Conservation (phyloP, 2,113 vertebrate species). For the Cyprinodon tularosa region DNA sequence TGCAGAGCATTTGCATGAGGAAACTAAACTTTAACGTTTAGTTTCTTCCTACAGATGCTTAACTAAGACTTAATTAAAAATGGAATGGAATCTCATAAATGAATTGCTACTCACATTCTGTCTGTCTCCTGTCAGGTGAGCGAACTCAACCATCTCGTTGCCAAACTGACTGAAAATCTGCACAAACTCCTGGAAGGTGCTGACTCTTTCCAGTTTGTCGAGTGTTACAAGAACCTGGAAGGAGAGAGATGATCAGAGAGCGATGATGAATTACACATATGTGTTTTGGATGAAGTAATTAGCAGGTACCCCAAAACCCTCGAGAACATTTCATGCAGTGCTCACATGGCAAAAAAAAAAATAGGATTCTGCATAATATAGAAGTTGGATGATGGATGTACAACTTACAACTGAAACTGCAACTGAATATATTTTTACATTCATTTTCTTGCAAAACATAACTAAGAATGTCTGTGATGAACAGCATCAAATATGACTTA, state of each 20-base stretch:
- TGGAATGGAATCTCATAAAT: conserved; percentile 2
- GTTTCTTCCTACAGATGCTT: too few species aligned
- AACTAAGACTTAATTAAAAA: neutral
- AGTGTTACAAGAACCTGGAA: conserved; percentile 93
- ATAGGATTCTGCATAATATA: neutral
- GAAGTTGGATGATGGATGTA: neutral
- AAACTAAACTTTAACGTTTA: neutral
- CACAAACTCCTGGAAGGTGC: conserved; percentile 98
- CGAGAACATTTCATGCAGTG: neutral
- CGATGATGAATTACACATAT: neutral
- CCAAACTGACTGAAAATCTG: conserved; percentile 99
- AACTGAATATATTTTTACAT: too few species aligned
- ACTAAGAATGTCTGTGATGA: too few species aligned
- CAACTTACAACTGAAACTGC: too few species aligned
- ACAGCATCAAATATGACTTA: too few species aligned
- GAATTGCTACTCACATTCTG: conserved; percentile 89
- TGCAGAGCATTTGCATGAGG: conserved; percentile 27
- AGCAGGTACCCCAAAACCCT: neutral
- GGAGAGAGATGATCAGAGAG: conserved; percentile 31
- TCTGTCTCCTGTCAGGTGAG: conserved; percentile 96
- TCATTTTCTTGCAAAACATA: too few species aligned
- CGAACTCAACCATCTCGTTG: conserved; percentile 99
- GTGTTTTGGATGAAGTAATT: neutral
- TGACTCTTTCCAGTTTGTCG: conserved; percentile 94
- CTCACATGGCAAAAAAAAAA: neutral